Evolutionary conservation across 1,140 invertebrate genomes (phyloP), one percentile per base, ranked within the genome.

Genomic region (Megalopta genalis): DNA sequence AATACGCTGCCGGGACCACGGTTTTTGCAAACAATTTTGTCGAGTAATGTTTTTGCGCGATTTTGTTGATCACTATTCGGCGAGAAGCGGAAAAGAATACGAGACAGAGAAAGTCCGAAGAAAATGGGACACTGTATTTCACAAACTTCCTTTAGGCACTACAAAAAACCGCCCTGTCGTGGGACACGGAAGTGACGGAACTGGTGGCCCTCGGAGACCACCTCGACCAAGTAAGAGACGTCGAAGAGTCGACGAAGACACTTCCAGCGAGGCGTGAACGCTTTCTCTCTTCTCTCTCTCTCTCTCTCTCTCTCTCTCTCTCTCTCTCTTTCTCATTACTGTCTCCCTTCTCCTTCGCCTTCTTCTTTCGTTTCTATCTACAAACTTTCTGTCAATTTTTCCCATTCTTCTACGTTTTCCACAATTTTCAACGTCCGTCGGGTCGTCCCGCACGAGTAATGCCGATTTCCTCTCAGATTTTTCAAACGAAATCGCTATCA

Each of bases 171-270:
- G 94, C 96, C 93, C 95, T 97, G 93, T 94, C 94, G 86, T 95
- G 94, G 88, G 95, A 94, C 91, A 94, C 93, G 93, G 95, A 96
- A 93, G 93, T 97, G 87, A 95, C 94, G 91, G 96, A 96, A 91
- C 94, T 96, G 90, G 94, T 95, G 90, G 94, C 93, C 87, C 94
- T 96, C 91, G 95, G 95, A 90, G 96, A 97, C 93, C 95, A 96
- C 88, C 94, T 97, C 91, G 96, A 97, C 93, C 96, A 97, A 97
- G 96, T 97, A 97, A 97, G 96, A 46, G 14, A 46, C 42, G 0
- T 46, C 2, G 42, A 94, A 77, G 46, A 77, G 62, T 32, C 9
- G 16, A 9, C n/a, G 27, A 60, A 49, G 69, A 46, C 23, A 69
- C 5, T 49, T 69, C 39, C 6, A 42, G 0, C 67, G 52, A 62